Conservation (phyloP, 2,797 vertebrate genomes). For the Sparus aurata region DNA sequence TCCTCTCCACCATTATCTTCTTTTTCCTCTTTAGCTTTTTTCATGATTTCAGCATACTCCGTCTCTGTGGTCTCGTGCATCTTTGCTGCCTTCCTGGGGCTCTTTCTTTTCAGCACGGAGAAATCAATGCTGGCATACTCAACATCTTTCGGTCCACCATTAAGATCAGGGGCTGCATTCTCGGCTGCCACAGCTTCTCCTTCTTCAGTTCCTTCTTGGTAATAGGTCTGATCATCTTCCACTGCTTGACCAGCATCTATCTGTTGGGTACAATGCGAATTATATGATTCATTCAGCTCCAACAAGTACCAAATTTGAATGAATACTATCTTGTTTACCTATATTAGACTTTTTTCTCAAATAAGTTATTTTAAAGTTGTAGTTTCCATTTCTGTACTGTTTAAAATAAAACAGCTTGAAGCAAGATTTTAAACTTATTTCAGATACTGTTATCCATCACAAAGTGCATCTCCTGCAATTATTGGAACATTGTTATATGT, state of each 20-base stretch:
- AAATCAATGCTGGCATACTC: constrained; percentile 58
- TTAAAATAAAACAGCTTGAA: too few relatives aligned
- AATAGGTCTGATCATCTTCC: too few relatives aligned
- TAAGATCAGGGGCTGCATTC: background rate
- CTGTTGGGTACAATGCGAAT: constrained; percentile 21
- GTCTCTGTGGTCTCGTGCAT: constrained; percentile 21
- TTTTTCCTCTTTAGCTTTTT: background rate
- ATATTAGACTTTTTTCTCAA: too few relatives aligned
- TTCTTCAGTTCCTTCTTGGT: constrained; percentile 2
- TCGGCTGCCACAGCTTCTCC: background rate
- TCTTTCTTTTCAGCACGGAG: constrained; percentile 27
- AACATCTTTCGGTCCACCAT: constrained; percentile 35
- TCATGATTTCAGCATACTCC: constrained; percentile 54
- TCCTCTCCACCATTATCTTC: background rate
- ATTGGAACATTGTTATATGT: background rate
- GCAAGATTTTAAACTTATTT: too few relatives aligned
- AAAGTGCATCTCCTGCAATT: background rate
- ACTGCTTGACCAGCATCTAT: constrained; percentile 1
- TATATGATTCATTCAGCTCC: background rate
- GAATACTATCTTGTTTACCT: background rate
- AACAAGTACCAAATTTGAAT: background rate
- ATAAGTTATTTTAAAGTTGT: background rate
- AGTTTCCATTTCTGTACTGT: background rate
- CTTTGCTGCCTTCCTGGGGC: background rate
- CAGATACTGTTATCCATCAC: background rate